These are phyloP conservation scores for Dryocosmus kuriphilus DNA, from an alignment of 2,888 invertebrate species.

Conservation along the genomic window DNA sequence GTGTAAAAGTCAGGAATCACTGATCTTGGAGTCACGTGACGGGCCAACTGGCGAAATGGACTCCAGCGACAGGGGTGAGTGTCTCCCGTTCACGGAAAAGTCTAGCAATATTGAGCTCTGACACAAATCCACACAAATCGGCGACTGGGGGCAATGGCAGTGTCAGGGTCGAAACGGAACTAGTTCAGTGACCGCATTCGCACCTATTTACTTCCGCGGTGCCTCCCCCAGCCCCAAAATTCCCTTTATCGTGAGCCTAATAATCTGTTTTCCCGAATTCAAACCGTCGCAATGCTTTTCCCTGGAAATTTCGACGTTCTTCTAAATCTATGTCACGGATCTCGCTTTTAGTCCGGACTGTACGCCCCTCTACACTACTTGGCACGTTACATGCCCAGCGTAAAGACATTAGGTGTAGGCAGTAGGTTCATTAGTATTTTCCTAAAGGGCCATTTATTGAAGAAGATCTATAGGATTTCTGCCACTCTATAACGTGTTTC, in stretches of 20 bases:
- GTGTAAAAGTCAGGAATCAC: conserved; percentile 44
- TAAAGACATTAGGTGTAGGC: conserved; percentile 45
- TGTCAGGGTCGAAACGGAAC: conserved; percentile 81
- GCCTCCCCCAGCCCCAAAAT: conserved; percentile 43
- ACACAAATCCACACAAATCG: conserved; percentile 76
- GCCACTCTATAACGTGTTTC: neutral
- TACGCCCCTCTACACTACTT: conserved; percentile 61
- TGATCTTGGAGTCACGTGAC: conserved; percentile 49
- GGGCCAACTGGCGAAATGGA: conserved; percentile 65
- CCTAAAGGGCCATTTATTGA: conserved; percentile 15
- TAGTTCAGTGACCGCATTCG: conserved; percentile 82
- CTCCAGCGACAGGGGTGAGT: conserved; percentile 75
- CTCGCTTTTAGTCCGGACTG: conserved; percentile 68
- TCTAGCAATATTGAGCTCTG: conserved; percentile 71
- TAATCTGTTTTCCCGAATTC: conserved; percentile 13
- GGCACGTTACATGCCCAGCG: conserved; percentile 44
- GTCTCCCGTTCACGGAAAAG: conserved; percentile 49
- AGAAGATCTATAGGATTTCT: neutral
- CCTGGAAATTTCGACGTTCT: conserved; percentile 53
- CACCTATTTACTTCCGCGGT: conserved; percentile 43
- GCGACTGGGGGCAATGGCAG: conserved; percentile 80
- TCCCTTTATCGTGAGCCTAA: conserved; percentile 17
- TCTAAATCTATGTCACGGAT: conserved; percentile 70
- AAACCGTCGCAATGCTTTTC: neutral
- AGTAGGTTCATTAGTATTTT: conserved; percentile 12